These are phyloP conservation scores for Helicorthomorpha holstii DNA, from an alignment of 1,140 invertebrate species.

Conservation along the genomic window DNA sequence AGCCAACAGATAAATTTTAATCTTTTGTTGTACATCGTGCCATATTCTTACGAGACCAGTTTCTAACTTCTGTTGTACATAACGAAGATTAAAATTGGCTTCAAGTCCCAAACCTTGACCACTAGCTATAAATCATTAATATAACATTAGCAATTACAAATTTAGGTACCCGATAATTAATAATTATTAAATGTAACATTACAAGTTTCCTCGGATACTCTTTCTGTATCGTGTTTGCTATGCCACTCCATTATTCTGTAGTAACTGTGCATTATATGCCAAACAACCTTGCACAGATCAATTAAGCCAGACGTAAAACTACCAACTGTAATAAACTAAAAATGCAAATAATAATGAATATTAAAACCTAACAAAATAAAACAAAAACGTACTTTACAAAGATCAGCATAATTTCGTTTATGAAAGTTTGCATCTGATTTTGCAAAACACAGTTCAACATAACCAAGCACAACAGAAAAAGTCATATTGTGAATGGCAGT, in stretches of 20 bases:
- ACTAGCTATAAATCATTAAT: neutral
- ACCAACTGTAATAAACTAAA: slow-evolving; percentile 46
- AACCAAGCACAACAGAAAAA: slow-evolving; percentile 53
- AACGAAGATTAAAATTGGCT: slow-evolving; percentile 47
- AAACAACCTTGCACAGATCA: slow-evolving; percentile 63
- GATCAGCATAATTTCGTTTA: slow-evolving; percentile 55
- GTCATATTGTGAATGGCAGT: slow-evolving; percentile 82
- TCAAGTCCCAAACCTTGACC: slow-evolving; percentile 33
- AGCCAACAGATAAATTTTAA: slow-evolving; percentile 55
- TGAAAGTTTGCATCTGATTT: slow-evolving; percentile 29
- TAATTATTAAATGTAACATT: too few species aligned
- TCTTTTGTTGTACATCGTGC: slow-evolving; percentile 86
- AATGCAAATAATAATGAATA: slow-evolving; percentile 16
- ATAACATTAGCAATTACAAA: neutral
- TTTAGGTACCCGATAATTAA: too few species aligned
- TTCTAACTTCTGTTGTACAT: slow-evolving; percentile 74
- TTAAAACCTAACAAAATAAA: neutral
- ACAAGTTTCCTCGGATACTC: slow-evolving; percentile 1
- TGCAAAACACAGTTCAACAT: slow-evolving; percentile 44
- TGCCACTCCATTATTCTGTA: slow-evolving; percentile 67
- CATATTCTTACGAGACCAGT: slow-evolving; percentile 70
- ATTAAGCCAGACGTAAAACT: slow-evolving; percentile 63
- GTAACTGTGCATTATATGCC: slow-evolving; percentile 64
- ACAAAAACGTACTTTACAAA: slow-evolving; percentile 41
- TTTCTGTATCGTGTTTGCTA: slow-evolving; percentile 13